Conservation (phyloP, 2,888 invertebrate genomes). For the Flexamia atlantica region DNA sequence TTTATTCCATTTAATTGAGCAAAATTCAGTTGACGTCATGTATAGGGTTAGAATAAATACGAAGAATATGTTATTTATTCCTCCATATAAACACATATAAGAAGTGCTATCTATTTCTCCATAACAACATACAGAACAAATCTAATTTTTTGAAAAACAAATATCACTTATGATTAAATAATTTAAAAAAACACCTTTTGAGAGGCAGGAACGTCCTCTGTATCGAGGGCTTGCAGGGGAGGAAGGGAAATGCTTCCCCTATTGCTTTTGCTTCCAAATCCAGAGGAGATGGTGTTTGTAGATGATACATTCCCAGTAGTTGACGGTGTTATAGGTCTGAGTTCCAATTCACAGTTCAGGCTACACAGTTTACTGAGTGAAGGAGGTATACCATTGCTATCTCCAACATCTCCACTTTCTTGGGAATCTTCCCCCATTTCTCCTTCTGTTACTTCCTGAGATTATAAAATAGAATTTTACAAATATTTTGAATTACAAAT, state of each 20-base stretch:
- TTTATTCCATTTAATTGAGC: too few species aligned
- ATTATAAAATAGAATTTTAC: neutral
- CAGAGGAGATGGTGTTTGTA: neutral
- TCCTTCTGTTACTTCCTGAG: neutral
- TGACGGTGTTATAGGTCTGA: conserved; percentile 37
- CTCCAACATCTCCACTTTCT: conserved; percentile 12
- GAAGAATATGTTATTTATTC: too few species aligned
- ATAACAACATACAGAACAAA: too few species aligned
- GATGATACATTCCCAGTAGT: too few species aligned
- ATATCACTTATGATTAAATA: too few species aligned
- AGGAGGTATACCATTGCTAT: conserved; percentile 16
- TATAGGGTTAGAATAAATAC: too few species aligned
- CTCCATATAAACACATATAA: too few species aligned
- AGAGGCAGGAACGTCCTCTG: neutral
- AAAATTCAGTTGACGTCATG: too few species aligned
- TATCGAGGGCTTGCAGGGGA: conserved; percentile 11
- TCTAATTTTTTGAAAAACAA: too few species aligned
- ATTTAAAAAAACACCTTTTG: conserved; percentile 20
- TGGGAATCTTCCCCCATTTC: conserved; percentile 41
- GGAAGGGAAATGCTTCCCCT: neutral
- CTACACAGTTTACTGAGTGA: conserved; percentile 40
- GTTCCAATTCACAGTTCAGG: conserved; percentile 46
- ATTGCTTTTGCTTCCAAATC: neutral
- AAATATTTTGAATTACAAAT: neutral
- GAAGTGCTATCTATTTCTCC: too few species aligned